phyloP scores from a whole-genome alignment of 2,113 vertebrate genomes.

The Lampris megalopsis region DNA sequence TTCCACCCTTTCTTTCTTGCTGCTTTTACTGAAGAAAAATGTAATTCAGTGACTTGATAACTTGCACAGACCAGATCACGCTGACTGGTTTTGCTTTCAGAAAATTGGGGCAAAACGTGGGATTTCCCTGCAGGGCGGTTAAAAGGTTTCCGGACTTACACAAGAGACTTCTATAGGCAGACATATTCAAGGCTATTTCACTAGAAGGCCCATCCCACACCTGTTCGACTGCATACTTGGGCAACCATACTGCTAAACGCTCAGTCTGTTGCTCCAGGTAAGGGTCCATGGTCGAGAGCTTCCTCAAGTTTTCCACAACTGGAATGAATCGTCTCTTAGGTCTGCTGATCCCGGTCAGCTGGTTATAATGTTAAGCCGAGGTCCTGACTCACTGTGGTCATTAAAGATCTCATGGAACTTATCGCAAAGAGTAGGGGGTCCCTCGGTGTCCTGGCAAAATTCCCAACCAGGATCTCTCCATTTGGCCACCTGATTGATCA shows the following conservation, averaged over 20 bases:
- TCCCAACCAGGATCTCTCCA: too few relatives aligned
- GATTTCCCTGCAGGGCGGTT: background rate
- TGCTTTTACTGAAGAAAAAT: background rate
- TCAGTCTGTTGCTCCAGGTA: conserved; percentile 7
- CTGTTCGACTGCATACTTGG: background rate
- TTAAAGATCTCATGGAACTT: too few relatives aligned
- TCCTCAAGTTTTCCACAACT: background rate
- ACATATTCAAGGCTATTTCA: background rate
- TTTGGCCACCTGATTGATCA: too few relatives aligned
- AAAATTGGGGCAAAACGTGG: background rate
- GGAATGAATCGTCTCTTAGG: background rate
- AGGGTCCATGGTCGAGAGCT: background rate
- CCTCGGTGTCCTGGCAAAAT: too few relatives aligned
- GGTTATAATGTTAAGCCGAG: background rate
- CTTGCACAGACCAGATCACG: background rate
- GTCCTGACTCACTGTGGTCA: background rate
- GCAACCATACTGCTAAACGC: background rate
- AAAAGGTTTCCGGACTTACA: conserved; percentile 2
- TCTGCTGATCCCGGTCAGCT: conserved; percentile 51
- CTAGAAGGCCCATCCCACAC: background rate
- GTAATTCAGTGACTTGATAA: too few relatives aligned
- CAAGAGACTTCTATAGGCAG: conserved; percentile 1
- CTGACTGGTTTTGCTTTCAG: background rate
- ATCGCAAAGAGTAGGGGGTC: too few relatives aligned
- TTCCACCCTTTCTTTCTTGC: background rate